Evolutionary conservation across 1,140 invertebrate genomes (phyloP).

Genomic region (Homarus americanus): DNA sequence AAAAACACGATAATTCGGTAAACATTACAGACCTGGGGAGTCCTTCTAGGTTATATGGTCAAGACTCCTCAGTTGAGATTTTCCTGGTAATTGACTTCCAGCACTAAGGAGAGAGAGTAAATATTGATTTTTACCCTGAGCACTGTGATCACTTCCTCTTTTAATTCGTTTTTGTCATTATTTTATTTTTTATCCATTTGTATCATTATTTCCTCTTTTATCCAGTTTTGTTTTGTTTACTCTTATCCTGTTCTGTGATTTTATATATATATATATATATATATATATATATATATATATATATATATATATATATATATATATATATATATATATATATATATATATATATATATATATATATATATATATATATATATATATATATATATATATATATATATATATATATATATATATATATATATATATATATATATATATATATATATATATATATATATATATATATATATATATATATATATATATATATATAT

Average conservation of each 20-base stretch:
- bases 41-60: no score
- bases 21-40: no score
- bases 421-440: slow-evolving; percentile 28
- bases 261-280: slow-evolving; percentile 47
- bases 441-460: slow-evolving; percentile 51
- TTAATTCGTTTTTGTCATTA: no score
- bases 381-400: slow-evolving; percentile 28
- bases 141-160: no score
- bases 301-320: slow-evolving; percentile 30
- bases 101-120: no score
- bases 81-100: no score
- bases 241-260: neutral
- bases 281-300: slow-evolving; percentile 15
- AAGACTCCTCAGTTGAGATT: no score
- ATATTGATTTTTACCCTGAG: no score
- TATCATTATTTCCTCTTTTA: no score
- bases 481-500: slow-evolving; percentile 55
- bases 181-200: no score
- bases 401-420: slow-evolving; percentile 31
- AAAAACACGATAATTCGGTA: no score
- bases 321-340: slow-evolving; percentile 48
- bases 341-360: slow-evolving; percentile 35
- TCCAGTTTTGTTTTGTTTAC: no score
- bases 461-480: slow-evolving; percentile 56
- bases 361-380: slow-evolving; percentile 19